These are phyloP conservation scores for Falco novaeseelandiae DNA, from an alignment of 2,797 vertebrate species.

Conservation along the genomic window DNA sequence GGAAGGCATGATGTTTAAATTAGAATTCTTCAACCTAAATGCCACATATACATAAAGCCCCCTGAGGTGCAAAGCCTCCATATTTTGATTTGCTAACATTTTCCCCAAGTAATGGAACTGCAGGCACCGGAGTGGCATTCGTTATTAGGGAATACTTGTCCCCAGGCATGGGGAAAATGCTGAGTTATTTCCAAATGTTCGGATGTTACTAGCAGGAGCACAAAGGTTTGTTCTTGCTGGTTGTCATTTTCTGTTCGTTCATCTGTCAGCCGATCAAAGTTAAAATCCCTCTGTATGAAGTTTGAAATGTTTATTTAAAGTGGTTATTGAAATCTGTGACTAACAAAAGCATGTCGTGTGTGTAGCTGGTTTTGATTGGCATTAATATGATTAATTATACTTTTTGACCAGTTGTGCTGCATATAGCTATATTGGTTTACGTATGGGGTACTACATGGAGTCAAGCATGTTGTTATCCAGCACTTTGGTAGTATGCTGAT, in stretches of 20 bases:
- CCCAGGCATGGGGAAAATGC: not conserved
- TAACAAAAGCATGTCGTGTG: not conserved
- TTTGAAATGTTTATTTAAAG: not conserved
- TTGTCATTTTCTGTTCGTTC: slow-evolving; percentile 32
- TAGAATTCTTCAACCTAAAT: slow-evolving; percentile 31
- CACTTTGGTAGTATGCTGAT: not conserved
- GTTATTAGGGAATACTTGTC: slow-evolving; percentile 27
- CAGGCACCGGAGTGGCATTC: not conserved
- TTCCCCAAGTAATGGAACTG: not conserved
- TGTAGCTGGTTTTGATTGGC: not conserved
- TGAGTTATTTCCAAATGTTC: slow-evolving; percentile 2
- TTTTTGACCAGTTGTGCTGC: not conserved
- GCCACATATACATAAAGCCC: not conserved
- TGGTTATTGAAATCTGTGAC: not conserved
- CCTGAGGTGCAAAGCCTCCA: slow-evolving; percentile 5
- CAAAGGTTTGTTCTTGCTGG: slow-evolving; percentile 5
- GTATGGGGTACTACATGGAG: not conserved
- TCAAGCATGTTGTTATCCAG: not conserved
- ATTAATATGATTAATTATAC: not conserved
- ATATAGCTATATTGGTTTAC: not conserved
- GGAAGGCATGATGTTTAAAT: slow-evolving; percentile 14
- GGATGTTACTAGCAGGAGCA: not conserved
- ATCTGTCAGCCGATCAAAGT: not conserved
- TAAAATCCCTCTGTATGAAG: slow-evolving; percentile 10
- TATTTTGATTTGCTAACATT: slow-evolving; percentile 33